Evolutionary conservation across 2,888 invertebrate species (phyloP).

Genomic region (Drosophila paramelanica): DNA sequence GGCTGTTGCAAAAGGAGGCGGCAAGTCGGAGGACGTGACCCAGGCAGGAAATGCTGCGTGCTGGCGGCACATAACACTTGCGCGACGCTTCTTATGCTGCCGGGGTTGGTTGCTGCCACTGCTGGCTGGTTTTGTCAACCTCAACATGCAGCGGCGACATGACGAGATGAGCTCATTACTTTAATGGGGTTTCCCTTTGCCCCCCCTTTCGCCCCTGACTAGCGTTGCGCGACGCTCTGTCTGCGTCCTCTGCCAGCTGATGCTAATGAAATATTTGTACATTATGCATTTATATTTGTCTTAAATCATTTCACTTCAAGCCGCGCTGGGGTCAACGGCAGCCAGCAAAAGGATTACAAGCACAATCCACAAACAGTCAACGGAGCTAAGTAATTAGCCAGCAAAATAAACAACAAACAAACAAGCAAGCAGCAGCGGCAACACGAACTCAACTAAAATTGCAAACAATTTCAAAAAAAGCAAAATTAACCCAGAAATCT

Average conservation of each 20-base stretch:
- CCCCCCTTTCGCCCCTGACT: neutral
- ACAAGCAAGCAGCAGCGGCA: constrained; percentile 17
- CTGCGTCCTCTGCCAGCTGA: constrained; percentile 47
- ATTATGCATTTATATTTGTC: constrained; percentile 66
- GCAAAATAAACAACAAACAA: constrained; percentile 59
- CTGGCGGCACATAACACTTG: constrained; percentile 62
- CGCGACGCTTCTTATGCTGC: constrained; percentile 3
- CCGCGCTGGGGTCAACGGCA: constrained; percentile 43
- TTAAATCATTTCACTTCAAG: constrained; percentile 34
- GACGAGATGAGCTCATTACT: constrained; percentile 77
- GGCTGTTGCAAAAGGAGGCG: constrained; percentile 7
- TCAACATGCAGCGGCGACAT: constrained; percentile 53
- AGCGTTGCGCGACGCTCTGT: constrained; percentile 3
- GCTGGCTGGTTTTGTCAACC: constrained; percentile 66
- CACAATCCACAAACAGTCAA: constrained; percentile 29
- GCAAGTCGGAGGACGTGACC: constrained; percentile 38
- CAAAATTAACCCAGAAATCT: constrained; percentile 80
- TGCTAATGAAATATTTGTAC: constrained; percentile 67
- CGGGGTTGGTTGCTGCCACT: constrained; percentile 4
- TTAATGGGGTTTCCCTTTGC: constrained; percentile 58
- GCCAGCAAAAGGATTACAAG: constrained; percentile 36
- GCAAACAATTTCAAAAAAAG: constrained; percentile 55
- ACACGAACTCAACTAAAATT: constrained; percentile 39
- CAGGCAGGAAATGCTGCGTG: constrained; percentile 68
- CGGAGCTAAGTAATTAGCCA: constrained; percentile 60